These are phyloP conservation scores for Drosophila baimaii DNA, from an alignment of 1,140 invertebrate genomes.

Conservation along the genomic window DNA sequence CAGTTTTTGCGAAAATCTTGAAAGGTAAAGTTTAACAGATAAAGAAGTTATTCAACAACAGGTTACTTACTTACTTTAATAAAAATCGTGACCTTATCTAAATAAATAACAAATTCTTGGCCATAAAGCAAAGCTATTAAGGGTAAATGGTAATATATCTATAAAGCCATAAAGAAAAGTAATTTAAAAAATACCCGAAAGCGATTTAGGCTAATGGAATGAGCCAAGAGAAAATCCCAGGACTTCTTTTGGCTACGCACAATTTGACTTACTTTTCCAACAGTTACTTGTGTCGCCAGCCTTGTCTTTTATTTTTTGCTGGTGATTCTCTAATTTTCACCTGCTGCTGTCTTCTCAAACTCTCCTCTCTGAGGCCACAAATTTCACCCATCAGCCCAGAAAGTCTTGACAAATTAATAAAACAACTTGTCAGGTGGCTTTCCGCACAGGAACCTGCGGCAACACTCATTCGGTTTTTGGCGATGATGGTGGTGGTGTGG, in stretches of 20 bases:
- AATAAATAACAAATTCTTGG: no score
- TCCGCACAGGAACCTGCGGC: constrained; percentile 52
- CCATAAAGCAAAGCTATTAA: no score
- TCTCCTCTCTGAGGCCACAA: constrained; percentile 24
- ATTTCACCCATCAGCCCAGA: constrained; percentile 73
- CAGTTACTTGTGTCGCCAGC: constrained; percentile 17
- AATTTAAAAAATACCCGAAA: constrained; percentile 13
- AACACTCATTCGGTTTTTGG: constrained; percentile 29
- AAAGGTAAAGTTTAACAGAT: neutral
- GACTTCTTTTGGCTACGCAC: constrained; percentile 9
- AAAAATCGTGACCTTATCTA: neutral
- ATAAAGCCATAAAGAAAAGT: neutral
- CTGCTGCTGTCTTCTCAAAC: constrained; percentile 27
- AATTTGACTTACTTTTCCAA: constrained; percentile 61
- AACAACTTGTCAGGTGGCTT: constrained; percentile 57
- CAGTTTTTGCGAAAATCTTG: neutral
- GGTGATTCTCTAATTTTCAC: constrained; percentile 64
- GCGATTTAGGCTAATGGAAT: constrained; percentile 11
- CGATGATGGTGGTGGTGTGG: no score
- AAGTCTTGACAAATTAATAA: constrained; percentile 77
- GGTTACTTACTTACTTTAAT: no score
- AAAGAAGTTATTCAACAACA: neutral
- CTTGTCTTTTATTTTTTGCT: constrained; percentile 10
- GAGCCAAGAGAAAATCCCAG: constrained; percentile 5
- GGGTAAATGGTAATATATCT: neutral